Percentiles rank a stretch among this genome's conserved stretches.
Conservation (phyloP, 2,797 vertebrate species). For the Clamator glandarius region DNA sequence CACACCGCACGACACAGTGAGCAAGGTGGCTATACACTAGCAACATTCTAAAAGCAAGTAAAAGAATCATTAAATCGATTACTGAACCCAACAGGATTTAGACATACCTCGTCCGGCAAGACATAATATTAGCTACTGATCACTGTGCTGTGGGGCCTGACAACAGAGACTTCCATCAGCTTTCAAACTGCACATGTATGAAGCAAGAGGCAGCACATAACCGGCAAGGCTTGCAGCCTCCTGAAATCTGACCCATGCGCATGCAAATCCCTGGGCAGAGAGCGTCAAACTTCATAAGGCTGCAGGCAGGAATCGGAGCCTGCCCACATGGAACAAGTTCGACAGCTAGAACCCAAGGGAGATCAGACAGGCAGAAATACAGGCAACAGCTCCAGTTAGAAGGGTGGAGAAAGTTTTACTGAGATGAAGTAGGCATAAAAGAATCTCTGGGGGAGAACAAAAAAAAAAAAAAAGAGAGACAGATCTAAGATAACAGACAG, state of each 20-base stretch:
- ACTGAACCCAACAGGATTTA: slow-evolving; percentile 15
- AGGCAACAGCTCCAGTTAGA: background rate
- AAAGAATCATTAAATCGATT: background rate
- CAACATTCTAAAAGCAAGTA: background rate
- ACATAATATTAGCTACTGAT: background rate
- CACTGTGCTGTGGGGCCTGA: background rate
- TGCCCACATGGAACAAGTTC: background rate
- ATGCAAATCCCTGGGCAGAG: background rate
- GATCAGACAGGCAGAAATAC: background rate
- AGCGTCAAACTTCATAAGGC: background rate
- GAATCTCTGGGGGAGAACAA: slow-evolving; percentile 22
- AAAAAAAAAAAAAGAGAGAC: background rate
- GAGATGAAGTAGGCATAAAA: slow-evolving; percentile 33
- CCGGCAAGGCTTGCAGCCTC: background rate
- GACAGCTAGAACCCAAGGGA: background rate
- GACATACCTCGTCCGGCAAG: slow-evolving; percentile 10
- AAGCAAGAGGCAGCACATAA: background rate
- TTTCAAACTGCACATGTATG: background rate
- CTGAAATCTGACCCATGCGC: background rate
- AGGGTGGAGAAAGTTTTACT: background rate
- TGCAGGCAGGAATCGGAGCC: background rate
- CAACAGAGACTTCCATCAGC: background rate
- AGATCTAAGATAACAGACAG: slow-evolving; percentile 22
- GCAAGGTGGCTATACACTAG: fast-evolving
- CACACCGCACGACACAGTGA: fast-evolving